Base-by-base conservation (phyloP, 2,888 invertebrate genomes). In the Xylota segnis region DNA sequence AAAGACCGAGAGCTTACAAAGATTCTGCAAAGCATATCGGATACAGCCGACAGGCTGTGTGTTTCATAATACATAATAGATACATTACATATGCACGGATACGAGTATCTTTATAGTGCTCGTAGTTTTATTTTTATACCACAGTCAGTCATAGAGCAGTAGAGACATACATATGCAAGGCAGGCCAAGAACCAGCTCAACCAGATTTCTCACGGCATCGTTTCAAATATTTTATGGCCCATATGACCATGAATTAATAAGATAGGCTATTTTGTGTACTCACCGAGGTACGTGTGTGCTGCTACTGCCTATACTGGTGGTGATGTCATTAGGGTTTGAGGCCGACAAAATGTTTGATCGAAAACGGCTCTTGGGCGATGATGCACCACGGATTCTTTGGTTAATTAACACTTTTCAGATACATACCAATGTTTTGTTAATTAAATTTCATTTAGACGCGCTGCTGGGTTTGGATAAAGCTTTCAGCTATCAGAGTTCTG, bases 141-240 rank as follows among this genome's bases (percentile, higher is more conserved):
- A 29, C 34, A 3, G 56, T 37, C 6, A 29, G 10, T 45, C 40
- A 7, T n/a, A n/a, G n/a, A n/a, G 12, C 2, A 47, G 34, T 34
- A 1, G 34, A 18, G 54, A 50, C 54, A 47, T 18, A 50, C 54
- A 47, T 18, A 66, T 74, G 43, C 34, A 45, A 52, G 58, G 32
- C 54, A 56, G 66, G 52, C 29, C 76, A 37, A 65, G 58, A 83
- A 71, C 78, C 77, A 66, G 77, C 77, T 50, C 83, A 65, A 83
- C 83, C 78, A 78, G 83, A 78, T 83, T n/a, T 71, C 83, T 77
- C 71, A 83, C 77, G 77, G 56, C 72, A 65, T 65, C 50, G 50
- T 76, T 76, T 82, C 47, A 70, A 70, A 70, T 56, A 58, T 40
- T 82, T 82, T 76, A 82, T 82, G 16, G 70, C 61, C 82, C 68